Evolutionary conservation across 2,113 vertebrate genomes (phyloP).

Genomic region (Istiophorus platypterus): DNA sequence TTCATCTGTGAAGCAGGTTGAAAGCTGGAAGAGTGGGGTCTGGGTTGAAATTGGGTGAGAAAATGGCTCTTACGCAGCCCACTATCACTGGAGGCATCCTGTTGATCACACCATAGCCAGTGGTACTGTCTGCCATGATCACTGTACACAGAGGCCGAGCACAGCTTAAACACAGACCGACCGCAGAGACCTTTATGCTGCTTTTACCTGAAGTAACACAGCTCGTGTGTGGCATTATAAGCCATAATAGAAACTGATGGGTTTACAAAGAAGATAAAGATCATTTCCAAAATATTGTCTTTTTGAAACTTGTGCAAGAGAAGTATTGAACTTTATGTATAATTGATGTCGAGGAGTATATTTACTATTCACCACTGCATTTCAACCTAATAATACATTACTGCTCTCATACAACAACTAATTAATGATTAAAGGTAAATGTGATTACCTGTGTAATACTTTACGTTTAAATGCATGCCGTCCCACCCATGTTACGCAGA

Average conservation of each 20-base stretch:
- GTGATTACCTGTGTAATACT: not conserved
- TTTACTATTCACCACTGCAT: not conserved
- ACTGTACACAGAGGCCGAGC: slow-evolving; percentile 41
- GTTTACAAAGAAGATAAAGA: slow-evolving; percentile 62
- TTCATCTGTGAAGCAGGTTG: slow-evolving; percentile 47
- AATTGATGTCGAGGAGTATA: not conserved
- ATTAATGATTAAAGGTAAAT: not conserved
- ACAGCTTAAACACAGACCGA: slow-evolving; percentile 65
- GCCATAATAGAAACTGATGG: slow-evolving; percentile 69
- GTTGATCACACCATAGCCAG: slow-evolving; percentile 60
- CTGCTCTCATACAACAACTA: not conserved
- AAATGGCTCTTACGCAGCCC: slow-evolving; percentile 56
- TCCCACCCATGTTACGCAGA: not conserved
- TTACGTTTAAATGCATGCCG: not conserved
- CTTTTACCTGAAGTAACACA: slow-evolving; percentile 64
- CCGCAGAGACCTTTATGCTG: slow-evolving; percentile 73
- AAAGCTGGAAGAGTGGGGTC: slow-evolving; percentile 32
- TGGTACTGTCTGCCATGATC: slow-evolving; percentile 76
- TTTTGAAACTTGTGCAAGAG: not conserved
- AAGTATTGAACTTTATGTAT: slow-evolving; percentile 9
- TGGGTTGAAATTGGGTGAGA: slow-evolving; percentile 51
- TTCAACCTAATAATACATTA: slow-evolving; percentile 3
- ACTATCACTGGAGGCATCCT: slow-evolving; percentile 60
- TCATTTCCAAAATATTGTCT: slow-evolving; percentile 41
- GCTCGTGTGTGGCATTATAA: slow-evolving; percentile 62